Evolutionary conservation across 2,113 vertebrate species (phyloP).

Genomic region (Pitta sordida): DNA sequence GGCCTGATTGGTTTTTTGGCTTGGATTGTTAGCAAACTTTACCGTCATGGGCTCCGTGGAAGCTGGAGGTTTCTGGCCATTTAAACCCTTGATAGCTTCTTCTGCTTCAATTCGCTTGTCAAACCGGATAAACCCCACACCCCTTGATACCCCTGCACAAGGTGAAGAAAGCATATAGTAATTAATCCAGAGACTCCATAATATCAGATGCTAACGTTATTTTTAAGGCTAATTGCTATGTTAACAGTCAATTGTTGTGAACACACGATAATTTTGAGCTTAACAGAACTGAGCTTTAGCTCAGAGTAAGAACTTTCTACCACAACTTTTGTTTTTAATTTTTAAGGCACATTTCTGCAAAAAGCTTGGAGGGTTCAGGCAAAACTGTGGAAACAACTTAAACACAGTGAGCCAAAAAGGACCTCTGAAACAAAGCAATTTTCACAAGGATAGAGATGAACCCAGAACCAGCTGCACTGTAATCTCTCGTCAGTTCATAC

Average conservation of each 20-base stretch:
- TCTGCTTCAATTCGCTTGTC: slow-evolving; percentile 97
- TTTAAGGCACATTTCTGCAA: not conserved
- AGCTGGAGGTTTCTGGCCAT: slow-evolving; percentile 95
- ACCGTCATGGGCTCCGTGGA: slow-evolving; percentile 97
- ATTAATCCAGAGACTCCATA: not conserved
- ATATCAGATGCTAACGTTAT: not conserved
- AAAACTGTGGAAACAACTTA: not conserved
- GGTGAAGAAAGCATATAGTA: not conserved
- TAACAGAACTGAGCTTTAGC: not conserved
- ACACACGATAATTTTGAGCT: not conserved
- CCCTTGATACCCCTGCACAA: slow-evolving; percentile 88
- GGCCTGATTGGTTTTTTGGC: slow-evolving; percentile 98
- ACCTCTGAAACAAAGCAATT: not conserved
- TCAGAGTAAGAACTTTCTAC: not conserved
- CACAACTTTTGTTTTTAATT: not conserved
- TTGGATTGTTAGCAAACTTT: slow-evolving; percentile 99
- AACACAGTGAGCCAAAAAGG: rapidly evolving
- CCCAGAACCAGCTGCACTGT: not conserved
- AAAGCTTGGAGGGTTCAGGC: not conserved
- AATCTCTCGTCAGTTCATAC: not conserved
- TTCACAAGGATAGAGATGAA: not conserved
- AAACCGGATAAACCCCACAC: slow-evolving; percentile 97
- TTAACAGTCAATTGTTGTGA: not conserved
- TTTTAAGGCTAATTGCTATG: not conserved
- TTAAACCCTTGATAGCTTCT: slow-evolving; percentile 98